These are phyloP conservation scores for Drosophila miranda DNA, from an alignment of 1,140 invertebrate genomes.

Conservation along the genomic window DNA sequence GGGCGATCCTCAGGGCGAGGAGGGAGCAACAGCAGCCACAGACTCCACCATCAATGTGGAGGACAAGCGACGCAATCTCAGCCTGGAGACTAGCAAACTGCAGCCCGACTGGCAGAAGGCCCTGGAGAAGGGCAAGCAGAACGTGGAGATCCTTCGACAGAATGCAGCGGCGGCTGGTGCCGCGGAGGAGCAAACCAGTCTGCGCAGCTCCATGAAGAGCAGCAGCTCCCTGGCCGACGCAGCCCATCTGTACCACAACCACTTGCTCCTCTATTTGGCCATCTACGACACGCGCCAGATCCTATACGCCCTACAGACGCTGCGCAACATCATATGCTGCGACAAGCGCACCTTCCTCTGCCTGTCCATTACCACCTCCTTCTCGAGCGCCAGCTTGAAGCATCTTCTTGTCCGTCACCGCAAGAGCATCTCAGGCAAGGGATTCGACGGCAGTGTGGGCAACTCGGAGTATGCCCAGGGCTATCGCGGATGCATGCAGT, in stretches of 20 bases:
- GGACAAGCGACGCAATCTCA: slow-evolving; percentile 81
- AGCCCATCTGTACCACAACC: slow-evolving; percentile 91
- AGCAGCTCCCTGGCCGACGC: slow-evolving; percentile 52
- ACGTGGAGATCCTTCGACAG: slow-evolving; percentile 76
- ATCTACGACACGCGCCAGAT: slow-evolving; percentile 91
- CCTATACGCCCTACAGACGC: slow-evolving; percentile 89
- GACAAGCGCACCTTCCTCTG: slow-evolving; percentile 90
- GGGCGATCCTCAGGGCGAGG: slow-evolving; percentile 28
- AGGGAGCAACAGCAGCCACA: slow-evolving; percentile 17
- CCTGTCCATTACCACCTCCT: slow-evolving; percentile 87
- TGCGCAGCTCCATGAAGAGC: slow-evolving; percentile 72
- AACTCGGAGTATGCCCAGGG: slow-evolving; percentile 85
- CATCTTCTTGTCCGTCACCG: slow-evolving; percentile 89
- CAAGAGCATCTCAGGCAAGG: slow-evolving; percentile 91
- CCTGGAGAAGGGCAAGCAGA: slow-evolving; percentile 79
- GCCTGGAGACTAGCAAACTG: slow-evolving; percentile 67
- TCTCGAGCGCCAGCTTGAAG: slow-evolving; percentile 83
- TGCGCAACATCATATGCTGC: slow-evolving; percentile 89
- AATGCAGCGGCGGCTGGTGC: slow-evolving; percentile 58
- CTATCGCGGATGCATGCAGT: slow-evolving; percentile 91
- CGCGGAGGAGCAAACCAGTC: slow-evolving; percentile 55
- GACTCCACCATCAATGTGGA: slow-evolving; percentile 71
- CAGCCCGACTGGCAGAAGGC: slow-evolving; percentile 73
- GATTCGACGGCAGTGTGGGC: slow-evolving; percentile 88
- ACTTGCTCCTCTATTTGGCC: slow-evolving; percentile 91